Base-by-base conservation (phyloP, 2,888 invertebrate species). In the Gasteruption jaculator region DNA sequence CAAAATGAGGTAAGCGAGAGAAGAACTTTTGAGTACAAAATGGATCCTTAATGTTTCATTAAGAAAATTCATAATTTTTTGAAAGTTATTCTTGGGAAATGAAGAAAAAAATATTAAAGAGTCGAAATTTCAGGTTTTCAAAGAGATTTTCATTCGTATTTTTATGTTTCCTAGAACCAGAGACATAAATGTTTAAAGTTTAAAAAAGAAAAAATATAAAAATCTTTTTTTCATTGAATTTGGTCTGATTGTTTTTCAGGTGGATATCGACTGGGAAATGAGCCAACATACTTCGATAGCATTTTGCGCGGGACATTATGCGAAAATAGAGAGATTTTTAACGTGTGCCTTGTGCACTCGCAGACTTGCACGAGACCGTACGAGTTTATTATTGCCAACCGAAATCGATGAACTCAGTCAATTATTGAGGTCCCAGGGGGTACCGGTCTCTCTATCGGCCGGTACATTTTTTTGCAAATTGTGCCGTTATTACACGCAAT, bases 391-490 rank as follows among this genome's bases (percentile, higher is more conserved):
- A 29, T 59, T 85, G 52, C 81, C 82, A 46, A 78, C 73, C 5
- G 78, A 79, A 51, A 71, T 73, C n/a, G 66, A 63, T 26, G 74
- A 75, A 41, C 53, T 80, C 36, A 79, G 78, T 56, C 60, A 58
- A 25, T 55, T 61, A 3, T 73, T 89, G 8, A 63, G 70, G 8
- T 75, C 75, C 24, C 81, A 82, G 50, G 77, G 81, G 2, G 75
- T 91, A 36, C 88, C 87, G 0, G 82, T 86, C 10, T 74, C 75
- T 56, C 73, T 90, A 57, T 67, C 73, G 2, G 79, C 82, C 54
- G 82, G 83, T 45, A 82, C 85, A 0, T 85, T 86, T 36, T 81
- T 90, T 29, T 91, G 91, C 72, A 90, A 89, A 72, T 71, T 85
- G 16, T 91, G 90, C 58, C 81, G 86, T 42, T 84, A 86, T 68